phyloP scores from a whole-genome alignment of 2,888 invertebrate genomes.

The Julus scanicus region DNA sequence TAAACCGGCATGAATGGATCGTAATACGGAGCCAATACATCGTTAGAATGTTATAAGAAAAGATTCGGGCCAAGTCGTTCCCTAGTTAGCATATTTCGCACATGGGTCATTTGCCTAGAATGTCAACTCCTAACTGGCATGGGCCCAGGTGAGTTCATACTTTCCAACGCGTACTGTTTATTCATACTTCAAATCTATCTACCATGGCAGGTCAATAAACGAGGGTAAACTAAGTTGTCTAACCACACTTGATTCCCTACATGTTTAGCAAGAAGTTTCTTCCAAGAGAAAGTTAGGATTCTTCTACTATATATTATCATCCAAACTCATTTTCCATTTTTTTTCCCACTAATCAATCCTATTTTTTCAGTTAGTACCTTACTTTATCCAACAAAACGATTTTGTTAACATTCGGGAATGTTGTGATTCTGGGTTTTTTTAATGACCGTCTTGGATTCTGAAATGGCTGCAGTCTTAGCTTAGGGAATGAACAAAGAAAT shows the following conservation, averaged over 20 bases:
- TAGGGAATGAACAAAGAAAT: too few species aligned
- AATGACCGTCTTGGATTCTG: too few species aligned
- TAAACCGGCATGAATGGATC: constrained; percentile 28
- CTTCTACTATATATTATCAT: too few species aligned
- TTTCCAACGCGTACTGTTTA: neutral
- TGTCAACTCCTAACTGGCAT: neutral
- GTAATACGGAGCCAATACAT: constrained; percentile 22
- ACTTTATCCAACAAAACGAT: too few species aligned
- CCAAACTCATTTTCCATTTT: too few species aligned
- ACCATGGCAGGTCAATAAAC: neutral
- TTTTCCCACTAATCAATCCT: too few species aligned
- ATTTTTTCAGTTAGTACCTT: too few species aligned
- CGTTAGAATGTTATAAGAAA: neutral
- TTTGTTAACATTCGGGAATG: too few species aligned
- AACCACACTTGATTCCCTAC: neutral
- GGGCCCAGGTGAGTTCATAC: constrained; percentile 21
- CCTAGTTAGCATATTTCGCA: constrained; percentile 21
- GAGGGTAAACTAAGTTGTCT: neutral
- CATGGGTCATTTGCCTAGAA: constrained; percentile 33
- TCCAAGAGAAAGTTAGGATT: too few species aligned
- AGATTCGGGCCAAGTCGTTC: neutral
- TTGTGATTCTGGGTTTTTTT: too few species aligned
- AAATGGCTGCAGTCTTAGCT: too few species aligned
- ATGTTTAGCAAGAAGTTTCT: too few species aligned
- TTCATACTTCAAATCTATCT: neutral